These are phyloP conservation scores for Protonemura montana DNA, from an alignment of 2,888 invertebrate genomes.

Conservation along the genomic window DNA sequence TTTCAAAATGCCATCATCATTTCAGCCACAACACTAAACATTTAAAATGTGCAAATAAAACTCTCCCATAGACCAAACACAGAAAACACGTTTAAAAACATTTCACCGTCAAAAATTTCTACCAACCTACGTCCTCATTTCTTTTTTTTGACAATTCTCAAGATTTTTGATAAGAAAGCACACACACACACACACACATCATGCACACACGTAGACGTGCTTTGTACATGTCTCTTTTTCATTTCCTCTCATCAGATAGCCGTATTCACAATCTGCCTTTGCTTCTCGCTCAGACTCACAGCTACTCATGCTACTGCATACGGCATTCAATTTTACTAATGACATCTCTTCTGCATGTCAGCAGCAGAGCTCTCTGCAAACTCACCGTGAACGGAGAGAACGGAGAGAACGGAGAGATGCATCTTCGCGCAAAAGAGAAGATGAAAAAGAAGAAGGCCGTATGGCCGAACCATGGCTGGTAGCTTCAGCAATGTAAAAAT, in stretches of 20 bases:
- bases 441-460: constrained; percentile 1
- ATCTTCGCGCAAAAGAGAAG: constrained; percentile 40
- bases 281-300: constrained; percentile 42
- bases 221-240: constrained; percentile 13
- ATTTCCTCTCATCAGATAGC: constrained; percentile 27
- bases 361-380: constrained; percentile 54
- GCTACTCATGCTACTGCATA: constrained; percentile 49
- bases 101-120: not conserved
- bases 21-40: too few species aligned
- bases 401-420: constrained; percentile 41
- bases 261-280: constrained; percentile 42
- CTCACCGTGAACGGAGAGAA: constrained; percentile 40
- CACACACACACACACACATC: not conserved
- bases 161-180: not conserved
- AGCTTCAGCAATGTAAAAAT: not conserved
- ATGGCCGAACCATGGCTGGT: not conserved
- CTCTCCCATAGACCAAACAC: too few species aligned
- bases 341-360: constrained; percentile 53
- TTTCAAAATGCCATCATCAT: too few species aligned
- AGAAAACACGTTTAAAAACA: not conserved
- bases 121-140: not conserved
- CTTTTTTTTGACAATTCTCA: not conserved
- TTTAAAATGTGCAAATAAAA: too few species aligned
- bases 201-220: not conserved
- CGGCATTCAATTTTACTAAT: constrained; percentile 55